Base-by-base conservation (phyloP, 2,113 vertebrate genomes). In the Catharus fuscescens region DNA sequence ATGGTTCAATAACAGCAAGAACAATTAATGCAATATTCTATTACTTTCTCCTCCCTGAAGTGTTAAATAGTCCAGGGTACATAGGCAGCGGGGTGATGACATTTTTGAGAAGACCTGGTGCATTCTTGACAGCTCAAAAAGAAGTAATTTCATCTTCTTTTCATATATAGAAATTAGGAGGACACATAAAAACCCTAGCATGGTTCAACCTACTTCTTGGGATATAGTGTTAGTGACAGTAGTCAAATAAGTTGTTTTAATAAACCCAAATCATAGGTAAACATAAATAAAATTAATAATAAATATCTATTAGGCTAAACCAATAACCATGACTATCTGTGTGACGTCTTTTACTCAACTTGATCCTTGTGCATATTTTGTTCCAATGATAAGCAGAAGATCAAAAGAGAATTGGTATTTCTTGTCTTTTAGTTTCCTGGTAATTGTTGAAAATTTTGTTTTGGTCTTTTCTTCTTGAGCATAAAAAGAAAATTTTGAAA, bases 1-100 rank as follows among this genome's bases (percentile, higher is more conserved):
- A 66, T 91, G 69, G 66, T 73, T 96, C 95, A 96, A 70, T 64
- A 87, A 79, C 47, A 78, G 48, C 45, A 79, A 84, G 57, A 83
- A 88, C 70, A 95, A 97, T 96, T 90, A 97, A 97, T 93, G 60
- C n/a, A 82, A 79, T 88, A 78, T 93, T 86, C 47, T 70, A 12
- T 26, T 85, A 64, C 44, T 91, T 81, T 70, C 57, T 86, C 38
- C 78, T 93, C 54, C 40, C 81, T 56, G 28, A 65, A 82, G 50
- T 72, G 48, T 90, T 97, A 96, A 97, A 87, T 85, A 95, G 54
- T 86, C 82, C 4, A 32, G 60, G 70, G 92, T 81, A 91, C 38
- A 18, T 60, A 94, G 80, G 78, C 92, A 96, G 71, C 61, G 32
- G 6, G 91, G 65, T 25, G 5, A 88, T 93, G 96, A 87, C 91